Conservation (phyloP, 2,888 invertebrate species). For the Trissoscelio sp. region DNA sequence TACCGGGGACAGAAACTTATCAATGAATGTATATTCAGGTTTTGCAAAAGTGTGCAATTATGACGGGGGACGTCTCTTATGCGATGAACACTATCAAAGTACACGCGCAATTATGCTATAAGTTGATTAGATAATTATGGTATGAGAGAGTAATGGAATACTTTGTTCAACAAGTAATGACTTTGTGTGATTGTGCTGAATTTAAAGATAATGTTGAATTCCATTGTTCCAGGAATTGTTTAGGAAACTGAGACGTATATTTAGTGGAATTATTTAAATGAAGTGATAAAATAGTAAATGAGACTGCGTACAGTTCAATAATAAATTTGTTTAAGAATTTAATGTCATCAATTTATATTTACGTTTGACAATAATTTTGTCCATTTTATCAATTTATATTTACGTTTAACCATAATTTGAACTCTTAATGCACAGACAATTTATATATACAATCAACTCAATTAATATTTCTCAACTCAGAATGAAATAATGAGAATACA, state of each 20-base stretch:
- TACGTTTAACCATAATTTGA: too few relatives aligned
- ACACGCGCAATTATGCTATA: conserved; percentile 29
- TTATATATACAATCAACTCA: too few relatives aligned
- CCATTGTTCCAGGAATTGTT: conserved; percentile 28
- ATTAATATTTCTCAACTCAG: too few relatives aligned
- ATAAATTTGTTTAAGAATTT: too few relatives aligned
- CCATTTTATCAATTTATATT: too few relatives aligned
- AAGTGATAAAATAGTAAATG: too few relatives aligned
- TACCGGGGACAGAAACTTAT: conserved; percentile 7
- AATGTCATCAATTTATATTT: too few relatives aligned
- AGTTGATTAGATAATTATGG: conserved; percentile 34
- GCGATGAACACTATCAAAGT: conserved; percentile 26
- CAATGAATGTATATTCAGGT: conserved; percentile 32
- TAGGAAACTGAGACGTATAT: not conserved
- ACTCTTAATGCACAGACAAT: too few relatives aligned
- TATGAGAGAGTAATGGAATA: conserved; percentile 18
- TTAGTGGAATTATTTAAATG: conserved; percentile 18
- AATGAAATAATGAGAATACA: too few relatives aligned
- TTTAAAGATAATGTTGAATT: conserved; percentile 5
- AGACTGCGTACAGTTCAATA: too few relatives aligned
- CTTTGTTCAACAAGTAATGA: conserved; percentile 3
- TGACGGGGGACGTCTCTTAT: not conserved
- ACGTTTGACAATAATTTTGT: too few relatives aligned
- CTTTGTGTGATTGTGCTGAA: not conserved
- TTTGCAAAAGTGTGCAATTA: conserved; percentile 23